A percentile compares a stretch with the other conserved stretches of the same genome.
These are phyloP conservation scores for human DNA, from an alignment of 2,113 vertebrate genomes.

Conservation along the genomic window DNA sequence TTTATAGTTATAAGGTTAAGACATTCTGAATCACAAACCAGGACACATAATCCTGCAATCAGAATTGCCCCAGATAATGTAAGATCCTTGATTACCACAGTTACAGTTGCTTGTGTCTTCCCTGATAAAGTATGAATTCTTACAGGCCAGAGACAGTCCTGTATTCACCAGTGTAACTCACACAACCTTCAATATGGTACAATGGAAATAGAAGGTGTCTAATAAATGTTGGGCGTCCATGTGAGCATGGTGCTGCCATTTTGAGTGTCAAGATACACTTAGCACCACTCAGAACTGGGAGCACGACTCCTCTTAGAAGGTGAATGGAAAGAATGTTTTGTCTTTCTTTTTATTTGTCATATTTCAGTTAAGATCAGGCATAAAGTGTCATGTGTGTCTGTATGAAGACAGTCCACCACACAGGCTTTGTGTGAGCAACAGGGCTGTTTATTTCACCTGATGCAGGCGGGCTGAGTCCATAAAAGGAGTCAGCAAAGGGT, in stretches of 20 bases:
- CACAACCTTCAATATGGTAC: neutral
- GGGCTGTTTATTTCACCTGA: too few relatives aligned
- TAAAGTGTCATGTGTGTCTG: neutral
- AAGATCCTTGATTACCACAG: neutral
- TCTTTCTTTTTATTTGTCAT: neutral
- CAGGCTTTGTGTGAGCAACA: too few relatives aligned
- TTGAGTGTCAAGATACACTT: neutral
- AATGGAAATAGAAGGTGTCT: neutral
- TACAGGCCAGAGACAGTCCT: neutral
- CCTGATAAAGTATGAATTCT: neutral
- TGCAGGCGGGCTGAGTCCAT: too few relatives aligned
- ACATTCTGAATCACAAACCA: neutral
- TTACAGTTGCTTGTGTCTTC: neutral
- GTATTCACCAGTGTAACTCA: neutral
- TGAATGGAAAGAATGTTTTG: neutral
- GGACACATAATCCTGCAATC: neutral
- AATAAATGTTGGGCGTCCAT: neutral
- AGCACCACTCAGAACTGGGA: neutral
- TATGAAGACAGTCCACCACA: too few relatives aligned
- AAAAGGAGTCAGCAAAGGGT: too few relatives aligned
- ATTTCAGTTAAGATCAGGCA: neutral
- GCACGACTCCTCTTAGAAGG: neutral
- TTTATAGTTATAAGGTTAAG: neutral
- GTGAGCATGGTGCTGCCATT: neutral
- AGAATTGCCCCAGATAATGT: neutral